These are phyloP conservation scores for Henricia sp. DNA, from an alignment of 53 echinoderm and acorn worm genomes.

Conservation along the genomic window DNA sequence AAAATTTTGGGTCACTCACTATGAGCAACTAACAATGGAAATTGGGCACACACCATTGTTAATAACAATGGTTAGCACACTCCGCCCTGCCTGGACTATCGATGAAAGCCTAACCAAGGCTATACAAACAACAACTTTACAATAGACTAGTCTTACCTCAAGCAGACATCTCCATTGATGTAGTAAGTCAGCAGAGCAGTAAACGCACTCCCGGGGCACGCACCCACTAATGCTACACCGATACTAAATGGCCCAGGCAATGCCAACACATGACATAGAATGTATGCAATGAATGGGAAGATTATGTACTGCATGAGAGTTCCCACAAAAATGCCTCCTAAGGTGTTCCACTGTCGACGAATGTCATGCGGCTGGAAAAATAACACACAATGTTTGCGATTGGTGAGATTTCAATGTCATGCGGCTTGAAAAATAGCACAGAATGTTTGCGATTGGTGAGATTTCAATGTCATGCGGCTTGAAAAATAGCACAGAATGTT, in stretches of 20 bases:
- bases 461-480: no score
- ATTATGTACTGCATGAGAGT: constrained; percentile 19
- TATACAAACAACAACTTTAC: not conserved
- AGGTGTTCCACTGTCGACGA: constrained; percentile 32
- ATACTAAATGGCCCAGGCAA: constrained; percentile 30
- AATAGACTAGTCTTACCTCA: constrained; percentile 26
- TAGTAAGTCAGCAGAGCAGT: constrained; percentile 53
- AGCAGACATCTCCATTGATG: constrained; percentile 50
- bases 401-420: no score
- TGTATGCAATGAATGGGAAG: constrained; percentile 8
- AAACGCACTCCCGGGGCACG: constrained; percentile 44
- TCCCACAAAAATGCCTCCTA: constrained; percentile 29
- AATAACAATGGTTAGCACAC: no score
- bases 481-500: no score
- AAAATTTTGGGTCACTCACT: no score
- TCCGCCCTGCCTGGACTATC: no score
- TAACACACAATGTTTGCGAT: no score
- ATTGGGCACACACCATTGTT: no score
- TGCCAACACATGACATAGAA: not conserved
- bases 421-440: no score
- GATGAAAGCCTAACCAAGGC: no score
- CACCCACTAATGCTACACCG: constrained; percentile 14
- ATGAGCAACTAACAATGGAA: no score
- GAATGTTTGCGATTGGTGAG: no score
- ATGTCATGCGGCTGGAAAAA: constrained; percentile 23